Evolutionary conservation across 2,113 vertebrate genomes (phyloP).

Genomic region (Thomomys bottae): DNA sequence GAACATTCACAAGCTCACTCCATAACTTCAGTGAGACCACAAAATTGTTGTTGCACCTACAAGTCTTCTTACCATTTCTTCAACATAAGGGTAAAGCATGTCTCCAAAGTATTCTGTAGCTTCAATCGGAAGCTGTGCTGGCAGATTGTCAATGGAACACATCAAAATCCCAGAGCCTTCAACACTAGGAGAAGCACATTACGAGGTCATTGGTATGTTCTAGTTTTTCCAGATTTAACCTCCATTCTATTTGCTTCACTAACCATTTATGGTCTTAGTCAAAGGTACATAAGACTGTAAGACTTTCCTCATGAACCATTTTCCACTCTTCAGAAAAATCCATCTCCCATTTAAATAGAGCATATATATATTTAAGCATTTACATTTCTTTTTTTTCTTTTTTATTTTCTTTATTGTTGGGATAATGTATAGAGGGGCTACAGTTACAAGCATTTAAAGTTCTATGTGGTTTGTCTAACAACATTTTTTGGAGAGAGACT

Average conservation of each 20-base stretch:
- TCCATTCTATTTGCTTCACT: not conserved
- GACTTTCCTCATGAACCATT: not conserved
- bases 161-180: conserved; percentile 97
- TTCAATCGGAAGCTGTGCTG: conserved; percentile 97
- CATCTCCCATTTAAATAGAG: not conserved
- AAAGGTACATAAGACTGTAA: conserved; percentile 20
- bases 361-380: not conserved
- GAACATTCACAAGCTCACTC: conserved; percentile 57
- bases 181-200: conserved; percentile 87
- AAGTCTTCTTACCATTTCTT: conserved; percentile 95
- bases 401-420: no score
- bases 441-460: no score
- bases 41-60: not conserved
- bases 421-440: no score
- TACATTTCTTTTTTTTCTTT: no score
- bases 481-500: no score
- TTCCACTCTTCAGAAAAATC: not conserved
- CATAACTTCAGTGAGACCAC: not conserved
- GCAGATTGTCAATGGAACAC: conserved; percentile 99
- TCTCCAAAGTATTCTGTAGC: conserved; percentile 98
- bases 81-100: conserved; percentile 95
- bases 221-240: not conserved
- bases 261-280: not conserved
- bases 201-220: not conserved
- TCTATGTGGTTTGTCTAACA: no score